Base-by-base conservation (phyloP, 2,113 vertebrate genomes). In the Neogobius melanostomus region DNA sequence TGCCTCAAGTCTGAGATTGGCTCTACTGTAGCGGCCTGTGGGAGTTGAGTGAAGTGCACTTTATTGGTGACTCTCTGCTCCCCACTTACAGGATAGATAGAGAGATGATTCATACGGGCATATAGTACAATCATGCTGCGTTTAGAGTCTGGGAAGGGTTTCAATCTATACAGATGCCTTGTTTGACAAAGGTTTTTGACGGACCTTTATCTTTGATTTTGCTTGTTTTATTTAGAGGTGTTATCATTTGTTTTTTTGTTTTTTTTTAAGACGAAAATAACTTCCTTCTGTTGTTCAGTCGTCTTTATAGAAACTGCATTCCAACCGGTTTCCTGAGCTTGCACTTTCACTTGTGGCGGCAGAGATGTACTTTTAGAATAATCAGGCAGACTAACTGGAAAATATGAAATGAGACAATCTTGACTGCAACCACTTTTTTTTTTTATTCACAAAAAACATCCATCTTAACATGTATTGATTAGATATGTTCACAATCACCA, bases 1-100 rank as follows among this genome's bases (percentile, higher is more conserved):
- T 50, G 75, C 60, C 75, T 78, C 21, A 82, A 86, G 79, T 78
- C 64, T 75, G 82, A 71, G 75, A 84, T 76, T 64, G 66, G 72
- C 76, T 77, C 62, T 79, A 71, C 74, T 75, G 74, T 70, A 56
- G 77, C 52, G 67, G 75, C 72, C 77, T 64, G 71, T 85, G 82
- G 84, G 79, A 86, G 79, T 66, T 73, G 69, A 68, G 64, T 79
- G 79, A 65, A 14, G 50, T 56, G 80, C 61, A 36, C 69, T 81
- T 79, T 68, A 76, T 82, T 67, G 74, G 67, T 63, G 62, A 72
- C 66, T 53, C 69, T 79, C 66, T 77, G 72, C 66, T 71, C 16
- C 43, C 53, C 11, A 50, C 51, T 48, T 65, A 77, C 65, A 75
- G 75, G 71, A 64, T 64, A 15, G 62, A 76, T 43, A 17, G 17